These are phyloP conservation scores for Xerus rutilus DNA, from an alignment of 2,797 vertebrate species.

Conservation along the genomic window DNA sequence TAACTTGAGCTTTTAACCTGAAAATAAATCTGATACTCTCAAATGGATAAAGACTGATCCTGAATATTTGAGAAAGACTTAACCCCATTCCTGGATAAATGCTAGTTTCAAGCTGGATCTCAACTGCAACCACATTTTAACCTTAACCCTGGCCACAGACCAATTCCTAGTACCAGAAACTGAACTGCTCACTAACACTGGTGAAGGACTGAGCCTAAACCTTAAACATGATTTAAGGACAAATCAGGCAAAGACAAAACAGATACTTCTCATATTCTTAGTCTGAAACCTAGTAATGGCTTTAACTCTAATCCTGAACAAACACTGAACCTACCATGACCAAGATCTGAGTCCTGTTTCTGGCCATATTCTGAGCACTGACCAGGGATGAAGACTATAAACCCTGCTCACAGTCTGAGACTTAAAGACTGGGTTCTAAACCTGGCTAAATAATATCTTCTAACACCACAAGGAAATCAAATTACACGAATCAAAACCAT, in stretches of 20 bases:
- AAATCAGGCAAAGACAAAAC: neutral
- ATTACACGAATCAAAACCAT: slow-evolving; percentile 4
- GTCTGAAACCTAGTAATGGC: slow-evolving; percentile 45
- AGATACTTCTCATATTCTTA: slow-evolving; percentile 37
- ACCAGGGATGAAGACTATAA: neutral
- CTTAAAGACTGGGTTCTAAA: neutral
- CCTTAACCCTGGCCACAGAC: slow-evolving; percentile 1
- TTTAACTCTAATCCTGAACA: neutral
- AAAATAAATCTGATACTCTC: slow-evolving; percentile 40
- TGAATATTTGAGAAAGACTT: neutral
- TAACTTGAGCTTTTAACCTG: slow-evolving; percentile 44
- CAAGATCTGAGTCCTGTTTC: neutral
- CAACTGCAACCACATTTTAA: slow-evolving; percentile 14
- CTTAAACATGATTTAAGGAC: slow-evolving; percentile 26
- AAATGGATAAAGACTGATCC: slow-evolving; percentile 37
- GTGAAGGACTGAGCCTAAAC: neutral
- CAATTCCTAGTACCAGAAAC: neutral
- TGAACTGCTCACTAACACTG: neutral
- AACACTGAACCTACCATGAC: neutral
- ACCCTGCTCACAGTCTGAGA: neutral
- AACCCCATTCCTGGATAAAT: neutral
- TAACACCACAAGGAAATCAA: neutral
- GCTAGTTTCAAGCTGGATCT: neutral
- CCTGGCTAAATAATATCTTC: neutral
- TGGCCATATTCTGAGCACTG: neutral